Base-by-base conservation (phyloP, 2,888 invertebrate species). In the Choreutis nemorana region DNA sequence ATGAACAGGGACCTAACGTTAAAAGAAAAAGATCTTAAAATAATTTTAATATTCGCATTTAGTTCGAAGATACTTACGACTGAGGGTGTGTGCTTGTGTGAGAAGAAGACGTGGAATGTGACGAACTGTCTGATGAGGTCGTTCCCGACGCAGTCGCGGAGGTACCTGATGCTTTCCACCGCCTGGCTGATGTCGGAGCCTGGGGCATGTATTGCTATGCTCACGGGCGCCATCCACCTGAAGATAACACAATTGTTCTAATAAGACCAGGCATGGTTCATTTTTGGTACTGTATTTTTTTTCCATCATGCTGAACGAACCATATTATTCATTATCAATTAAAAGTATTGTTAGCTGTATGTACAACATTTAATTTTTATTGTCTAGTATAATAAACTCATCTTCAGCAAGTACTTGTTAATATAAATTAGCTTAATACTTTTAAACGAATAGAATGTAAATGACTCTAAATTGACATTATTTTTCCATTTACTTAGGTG, bases 31-130 rank as follows among this genome's bases (percentile, higher is more conserved):
- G 28, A 35, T 29, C 14, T 31, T 28, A 36, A 29, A 32, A 13
- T 18, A 32, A 24, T 30, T 32, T 6, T 18, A 14, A 10, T 10
- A 36, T 16, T 30, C 16, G 13, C 21, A 36, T 25, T 27, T 24
- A 21, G 29, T 22, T 26, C 28, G 23, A 28, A 20, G 7, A 4
- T n/a, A 50, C 60, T 56, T 31, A 77, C 77, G 50, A 52, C 55
- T 36, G 42, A 86, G 32, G 94, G 94, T 58, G 92, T 87, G 68
- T 94, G 91, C 55, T 90, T 89, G 52, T 87, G 87, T 50, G 91
- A 89, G 73, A 94, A 94, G 73, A 91, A 93, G 30, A 95, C 63
- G 62, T 95, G 94, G 80, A 95, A 94, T 39, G 93, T 91, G 62
- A 90, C 91, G 55, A 83, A 86, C 52, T 90, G 85, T 31, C 85